Percentiles rank a stretch among this genome's conserved stretches.
Conservation (phyloP, 2,113 vertebrate species). For the Pyrgilauda ruficollis region DNA sequence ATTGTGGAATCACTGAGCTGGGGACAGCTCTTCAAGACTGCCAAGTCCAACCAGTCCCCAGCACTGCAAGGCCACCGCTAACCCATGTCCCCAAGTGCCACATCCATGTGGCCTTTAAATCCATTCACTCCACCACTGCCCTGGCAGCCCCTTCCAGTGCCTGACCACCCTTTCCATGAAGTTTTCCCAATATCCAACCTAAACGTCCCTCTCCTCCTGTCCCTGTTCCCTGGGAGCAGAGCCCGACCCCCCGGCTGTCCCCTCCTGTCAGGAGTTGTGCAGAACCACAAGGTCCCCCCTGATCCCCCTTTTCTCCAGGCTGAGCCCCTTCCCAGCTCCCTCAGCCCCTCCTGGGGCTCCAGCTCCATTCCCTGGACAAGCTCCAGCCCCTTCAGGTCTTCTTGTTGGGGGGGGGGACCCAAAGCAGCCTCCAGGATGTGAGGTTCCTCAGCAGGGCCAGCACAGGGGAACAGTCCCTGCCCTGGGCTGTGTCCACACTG, state of each 20-base stretch:
- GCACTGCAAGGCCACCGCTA: not conserved
- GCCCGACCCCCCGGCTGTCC: fast-evolving
- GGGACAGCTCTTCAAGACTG: not conserved
- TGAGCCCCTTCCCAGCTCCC: not conserved
- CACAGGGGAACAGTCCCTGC: not conserved
- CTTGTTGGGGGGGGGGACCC: fast-evolving
- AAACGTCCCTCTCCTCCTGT: not conserved
- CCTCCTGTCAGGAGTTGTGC: not conserved
- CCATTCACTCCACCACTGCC: too few species aligned
- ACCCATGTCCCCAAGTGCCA: not conserved
- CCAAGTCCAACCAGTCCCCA: not conserved
- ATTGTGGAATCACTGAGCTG: fast-evolving
- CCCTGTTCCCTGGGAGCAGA: not conserved
- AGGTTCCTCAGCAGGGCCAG: not conserved
- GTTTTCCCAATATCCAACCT: not conserved
- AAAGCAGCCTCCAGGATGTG: not conserved
- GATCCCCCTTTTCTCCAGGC: not conserved
- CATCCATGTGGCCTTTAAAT: not conserved
- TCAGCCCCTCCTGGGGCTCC: not conserved
- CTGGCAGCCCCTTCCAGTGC: not conserved
- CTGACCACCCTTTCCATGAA: too few species aligned
- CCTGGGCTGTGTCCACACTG: not conserved
- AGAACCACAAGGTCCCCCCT: not conserved
- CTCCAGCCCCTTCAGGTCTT: not conserved
- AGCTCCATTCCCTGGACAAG: not conserved